These are phyloP conservation scores for Chaenocephalus aceratus DNA, from an alignment of 2,113 vertebrate species.

Conservation along the genomic window DNA sequence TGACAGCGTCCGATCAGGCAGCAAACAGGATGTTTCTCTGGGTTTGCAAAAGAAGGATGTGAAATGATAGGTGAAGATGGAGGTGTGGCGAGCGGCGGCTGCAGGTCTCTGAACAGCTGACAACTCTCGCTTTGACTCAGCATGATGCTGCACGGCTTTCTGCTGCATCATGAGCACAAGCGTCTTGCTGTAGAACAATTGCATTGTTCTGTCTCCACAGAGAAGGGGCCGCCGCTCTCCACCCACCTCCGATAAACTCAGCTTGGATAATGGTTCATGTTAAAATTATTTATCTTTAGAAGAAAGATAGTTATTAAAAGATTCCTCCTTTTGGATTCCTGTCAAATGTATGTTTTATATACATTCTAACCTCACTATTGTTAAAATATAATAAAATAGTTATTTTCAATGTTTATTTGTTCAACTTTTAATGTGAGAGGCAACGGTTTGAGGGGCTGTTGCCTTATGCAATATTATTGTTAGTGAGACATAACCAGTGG, in stretches of 20 bases:
- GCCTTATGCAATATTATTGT: too few relatives aligned
- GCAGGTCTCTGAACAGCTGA: conserved; percentile 59
- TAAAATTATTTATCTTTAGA: not conserved
- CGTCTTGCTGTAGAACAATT: not conserved
- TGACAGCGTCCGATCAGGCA: conserved; percentile 15
- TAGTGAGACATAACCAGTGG: too few relatives aligned
- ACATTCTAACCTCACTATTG: too few relatives aligned
- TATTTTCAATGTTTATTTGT: too few relatives aligned
- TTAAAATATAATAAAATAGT: too few relatives aligned
- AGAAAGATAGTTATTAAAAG: not conserved
- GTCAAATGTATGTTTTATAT: not conserved
- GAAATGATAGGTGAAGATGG: conserved; percentile 67
- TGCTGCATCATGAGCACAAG: conserved; percentile 36
- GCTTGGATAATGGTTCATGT: not conserved
- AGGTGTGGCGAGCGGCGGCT: conserved; percentile 53
- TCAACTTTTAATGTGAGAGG: too few relatives aligned
- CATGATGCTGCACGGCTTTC: not conserved
- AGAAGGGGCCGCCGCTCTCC: not conserved
- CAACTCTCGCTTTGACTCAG: conserved; percentile 50
- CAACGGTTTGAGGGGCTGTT: too few relatives aligned
- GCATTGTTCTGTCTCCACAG: not conserved
- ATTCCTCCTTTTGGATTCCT: not conserved
- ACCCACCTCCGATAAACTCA: not conserved
- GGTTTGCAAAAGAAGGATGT: conserved; percentile 58
- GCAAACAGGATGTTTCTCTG: conserved; percentile 69